phyloP scores from a whole-genome alignment of 2,888 invertebrate genomes.

The Plagodis dolabraria region DNA sequence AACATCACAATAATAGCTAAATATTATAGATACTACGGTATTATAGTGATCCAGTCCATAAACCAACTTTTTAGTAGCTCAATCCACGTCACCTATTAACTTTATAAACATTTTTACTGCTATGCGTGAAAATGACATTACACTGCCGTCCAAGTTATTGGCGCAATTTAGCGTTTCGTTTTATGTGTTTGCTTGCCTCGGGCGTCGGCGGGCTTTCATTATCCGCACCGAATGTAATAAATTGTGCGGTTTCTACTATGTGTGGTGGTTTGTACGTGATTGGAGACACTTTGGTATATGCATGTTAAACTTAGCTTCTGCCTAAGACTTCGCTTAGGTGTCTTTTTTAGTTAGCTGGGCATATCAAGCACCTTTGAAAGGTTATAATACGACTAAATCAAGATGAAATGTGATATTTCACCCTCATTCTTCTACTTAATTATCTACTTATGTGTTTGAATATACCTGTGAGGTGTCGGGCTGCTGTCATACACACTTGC shows the following conservation, averaged over 20 bases:
- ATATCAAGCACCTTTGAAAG: too few relatives aligned
- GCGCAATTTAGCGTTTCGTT: constrained; percentile 66
- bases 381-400: too few relatives aligned
- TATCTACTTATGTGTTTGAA: too few relatives aligned
- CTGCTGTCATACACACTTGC: too few relatives aligned
- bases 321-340: too few relatives aligned
- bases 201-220: constrained; percentile 59
- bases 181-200: constrained; percentile 65
- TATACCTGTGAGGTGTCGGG: too few relatives aligned
- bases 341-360: too few relatives aligned
- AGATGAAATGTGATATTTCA: too few relatives aligned
- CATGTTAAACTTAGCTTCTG: too few relatives aligned
- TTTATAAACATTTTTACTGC: constrained; percentile 46
- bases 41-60: constrained; percentile 19
- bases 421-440: too few relatives aligned
- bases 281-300: background rate
- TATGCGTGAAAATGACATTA: constrained; percentile 52
- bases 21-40: background rate
- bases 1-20: too few relatives aligned
- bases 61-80: constrained; percentile 44
- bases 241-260: constrained; percentile 47
- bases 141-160: constrained; percentile 63
- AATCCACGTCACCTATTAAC: constrained; percentile 41
- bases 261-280: constrained; percentile 37
- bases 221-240: constrained; percentile 62